Percentiles rank a stretch among this genome's conserved stretches.
phyloP scores from a whole-genome alignment of 2,888 invertebrate genomes.

The Prostheceraeus crozeri region DNA sequence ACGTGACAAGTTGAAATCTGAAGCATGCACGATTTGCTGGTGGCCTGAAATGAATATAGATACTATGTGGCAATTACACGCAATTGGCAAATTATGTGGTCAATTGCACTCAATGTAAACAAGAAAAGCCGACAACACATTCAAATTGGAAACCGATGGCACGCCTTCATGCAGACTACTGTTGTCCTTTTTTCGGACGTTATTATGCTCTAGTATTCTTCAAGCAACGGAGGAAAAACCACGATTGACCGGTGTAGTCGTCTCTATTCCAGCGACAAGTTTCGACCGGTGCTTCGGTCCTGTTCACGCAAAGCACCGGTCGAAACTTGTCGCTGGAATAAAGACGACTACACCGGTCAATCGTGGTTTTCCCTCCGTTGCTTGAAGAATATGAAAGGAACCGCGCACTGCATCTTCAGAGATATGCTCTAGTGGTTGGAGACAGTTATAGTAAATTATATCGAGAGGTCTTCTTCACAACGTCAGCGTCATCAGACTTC shows the following conservation, averaged over 20 bases:
- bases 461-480: slow-evolving; percentile 18
- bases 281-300: no score
- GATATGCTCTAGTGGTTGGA: slow-evolving; percentile 19
- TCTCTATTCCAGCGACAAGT: no score
- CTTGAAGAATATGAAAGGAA: no score
- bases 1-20: slow-evolving; percentile 11
- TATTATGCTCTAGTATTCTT: no score
- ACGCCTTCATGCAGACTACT: slow-evolving; percentile 5
- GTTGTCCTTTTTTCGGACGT: not conserved
- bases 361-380: no score
- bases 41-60: slow-evolving; percentile 11
- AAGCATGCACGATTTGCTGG: not conserved
- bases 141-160: slow-evolving; percentile 18
- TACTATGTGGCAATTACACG: no score
- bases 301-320: no score
- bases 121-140: slow-evolving; percentile 10
- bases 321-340: no score
- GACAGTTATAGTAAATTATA: not conserved
- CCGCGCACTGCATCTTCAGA: no score
- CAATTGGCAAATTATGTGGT: not conserved
- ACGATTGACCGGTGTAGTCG: no score
- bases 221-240: no score
- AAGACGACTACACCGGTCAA: no score
- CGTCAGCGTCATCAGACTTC: slow-evolving; percentile 6
- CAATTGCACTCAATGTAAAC: not conserved